phyloP scores from a whole-genome alignment of 2,113 vertebrate species.

The Abramis brama region DNA sequence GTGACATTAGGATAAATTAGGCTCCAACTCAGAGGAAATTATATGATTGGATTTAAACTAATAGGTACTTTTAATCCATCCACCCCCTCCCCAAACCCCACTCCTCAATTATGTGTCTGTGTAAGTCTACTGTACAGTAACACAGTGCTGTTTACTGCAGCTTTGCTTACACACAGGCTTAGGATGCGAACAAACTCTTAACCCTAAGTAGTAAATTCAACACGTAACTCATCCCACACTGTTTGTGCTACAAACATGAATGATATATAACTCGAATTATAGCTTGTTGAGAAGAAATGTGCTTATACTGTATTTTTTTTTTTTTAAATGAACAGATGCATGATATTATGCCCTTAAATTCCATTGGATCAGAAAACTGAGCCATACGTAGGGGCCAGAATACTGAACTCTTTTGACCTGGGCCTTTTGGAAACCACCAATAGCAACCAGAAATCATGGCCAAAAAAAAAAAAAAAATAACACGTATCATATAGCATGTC shows the following conservation, averaged over 20 bases:
- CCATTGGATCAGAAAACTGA: no score
- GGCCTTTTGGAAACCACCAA: no score
- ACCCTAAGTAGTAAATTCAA: neutral
- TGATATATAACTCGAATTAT: neutral
- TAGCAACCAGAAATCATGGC: no score
- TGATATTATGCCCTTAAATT: neutral
- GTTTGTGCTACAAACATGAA: neutral
- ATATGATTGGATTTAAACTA: conserved; percentile 49
- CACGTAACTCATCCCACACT: neutral
- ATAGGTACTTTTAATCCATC: conserved; percentile 31
- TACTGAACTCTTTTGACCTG: no score
- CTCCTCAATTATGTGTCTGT: neutral
- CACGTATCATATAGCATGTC: no score
- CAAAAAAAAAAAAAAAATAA: no score
- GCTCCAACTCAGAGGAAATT: conserved; percentile 44
- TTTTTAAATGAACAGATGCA: neutral
- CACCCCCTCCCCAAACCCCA: neutral
- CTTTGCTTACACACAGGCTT: neutral
- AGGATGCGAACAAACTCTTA: neutral
- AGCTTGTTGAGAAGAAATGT: no score
- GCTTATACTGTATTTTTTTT: no score
- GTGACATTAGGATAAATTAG: conserved; percentile 30
- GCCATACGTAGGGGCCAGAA: no score
- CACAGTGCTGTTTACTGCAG: neutral
- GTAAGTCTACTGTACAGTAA: neutral